These are phyloP conservation scores for Dreissena polymorpha DNA, from an alignment of 1,140 invertebrate species.

Conservation along the genomic window DNA sequence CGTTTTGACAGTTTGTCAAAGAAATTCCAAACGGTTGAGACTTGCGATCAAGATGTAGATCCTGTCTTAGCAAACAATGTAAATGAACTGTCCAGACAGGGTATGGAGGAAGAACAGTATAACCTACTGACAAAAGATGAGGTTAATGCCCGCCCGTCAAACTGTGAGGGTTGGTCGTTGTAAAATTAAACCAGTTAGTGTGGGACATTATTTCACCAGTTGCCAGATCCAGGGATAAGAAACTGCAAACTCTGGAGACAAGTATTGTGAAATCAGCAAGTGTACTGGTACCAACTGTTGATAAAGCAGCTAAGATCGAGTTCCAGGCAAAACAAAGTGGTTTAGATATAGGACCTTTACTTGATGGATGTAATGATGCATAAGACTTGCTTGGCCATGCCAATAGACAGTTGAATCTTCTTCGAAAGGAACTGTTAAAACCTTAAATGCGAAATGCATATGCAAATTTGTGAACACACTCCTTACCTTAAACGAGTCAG, in stretches of 20 bases:
- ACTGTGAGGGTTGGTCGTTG: slow-evolving; percentile 3
- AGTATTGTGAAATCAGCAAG: slow-evolving; percentile 2
- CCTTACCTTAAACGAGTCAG: neutral
- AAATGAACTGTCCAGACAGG: neutral
- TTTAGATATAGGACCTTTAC: neutral
- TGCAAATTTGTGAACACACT: neutral
- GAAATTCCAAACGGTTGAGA: neutral
- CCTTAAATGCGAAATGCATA: slow-evolving; percentile 19
- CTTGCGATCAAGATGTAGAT: slow-evolving; percentile 7
- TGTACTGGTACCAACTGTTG: neutral
- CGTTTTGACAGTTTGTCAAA: neutral
- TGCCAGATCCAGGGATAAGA: neutral
- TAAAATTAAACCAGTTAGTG: neutral
- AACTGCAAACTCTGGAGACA: slow-evolving; percentile 5
- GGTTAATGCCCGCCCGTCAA: neutral
- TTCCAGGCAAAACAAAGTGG: neutral
- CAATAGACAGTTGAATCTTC: slow-evolving; percentile 23
- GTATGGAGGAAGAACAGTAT: slow-evolving; percentile 21
- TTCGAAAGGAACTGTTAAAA: slow-evolving; percentile 16
- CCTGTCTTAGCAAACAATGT: slow-evolving; percentile 1
- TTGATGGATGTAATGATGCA: slow-evolving; percentile 4
- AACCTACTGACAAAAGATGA: slow-evolving; percentile 1
- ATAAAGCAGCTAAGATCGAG: slow-evolving; percentile 8
- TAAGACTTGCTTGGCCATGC: slow-evolving; percentile 6
- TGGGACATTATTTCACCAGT: neutral